A percentile compares a stretch with the other conserved stretches of the same genome.
Conservation (phyloP, 2,797 vertebrate genomes). For the Otus scops region DNA sequence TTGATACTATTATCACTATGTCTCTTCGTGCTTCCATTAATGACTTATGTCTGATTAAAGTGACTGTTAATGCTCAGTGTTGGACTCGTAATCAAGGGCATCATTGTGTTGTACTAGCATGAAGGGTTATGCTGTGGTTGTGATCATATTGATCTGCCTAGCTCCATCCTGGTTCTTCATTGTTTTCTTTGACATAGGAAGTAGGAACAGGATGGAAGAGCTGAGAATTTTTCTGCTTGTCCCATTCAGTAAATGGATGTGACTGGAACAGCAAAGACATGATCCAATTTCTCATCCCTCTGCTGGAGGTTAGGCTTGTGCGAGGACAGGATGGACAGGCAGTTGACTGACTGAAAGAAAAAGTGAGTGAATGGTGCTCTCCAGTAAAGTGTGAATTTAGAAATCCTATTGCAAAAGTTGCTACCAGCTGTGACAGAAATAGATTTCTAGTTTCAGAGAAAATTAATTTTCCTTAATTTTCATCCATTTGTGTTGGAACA, state of each 20-base stretch:
- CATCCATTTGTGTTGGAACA: background rate
- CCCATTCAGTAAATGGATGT: background rate
- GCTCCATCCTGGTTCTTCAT: background rate
- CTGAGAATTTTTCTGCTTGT: background rate
- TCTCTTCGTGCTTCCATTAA: background rate
- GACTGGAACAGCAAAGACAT: background rate
- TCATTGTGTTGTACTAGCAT: background rate
- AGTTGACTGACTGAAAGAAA: background rate
- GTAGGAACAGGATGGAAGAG: background rate
- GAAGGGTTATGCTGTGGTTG: background rate
- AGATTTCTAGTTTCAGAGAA: background rate
- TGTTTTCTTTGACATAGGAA: background rate
- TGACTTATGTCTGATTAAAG: background rate
- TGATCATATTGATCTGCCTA: background rate
- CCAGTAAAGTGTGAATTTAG: background rate
- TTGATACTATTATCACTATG: background rate
- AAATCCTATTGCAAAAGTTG: background rate
- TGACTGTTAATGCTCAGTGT: background rate
- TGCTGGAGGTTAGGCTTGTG: background rate
- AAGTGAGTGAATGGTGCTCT: background rate
- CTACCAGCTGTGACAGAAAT: background rate
- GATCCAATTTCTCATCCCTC: background rate
- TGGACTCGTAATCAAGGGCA: background rate
- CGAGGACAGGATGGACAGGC: background rate
- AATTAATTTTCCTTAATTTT: background rate